Evolutionary conservation across 2,888 invertebrate genomes (phyloP), one percentile per base, ranked within the genome.

Genomic region (Antheraea assamensis): DNA sequence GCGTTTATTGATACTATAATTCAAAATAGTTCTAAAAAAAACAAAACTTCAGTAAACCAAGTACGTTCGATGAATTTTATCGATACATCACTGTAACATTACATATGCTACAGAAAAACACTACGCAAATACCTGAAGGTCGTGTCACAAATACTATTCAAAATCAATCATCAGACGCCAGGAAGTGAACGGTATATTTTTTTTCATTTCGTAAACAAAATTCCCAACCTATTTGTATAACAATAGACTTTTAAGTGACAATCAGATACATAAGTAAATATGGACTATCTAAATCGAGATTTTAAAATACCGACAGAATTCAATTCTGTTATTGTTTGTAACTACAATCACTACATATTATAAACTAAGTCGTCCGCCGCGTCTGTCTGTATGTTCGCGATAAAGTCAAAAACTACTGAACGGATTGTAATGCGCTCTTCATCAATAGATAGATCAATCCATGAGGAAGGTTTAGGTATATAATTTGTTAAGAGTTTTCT

Each of bases 141-240:
- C 71, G 31, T 30, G 64, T 35, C 71, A 61, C 64, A 73, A 73
- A 71, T 27, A 71, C 52, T 73, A 68, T 74, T 74, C 74, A 71
- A 74, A 71, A 74, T 76, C 72, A 76, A 47, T 74, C 72, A 66
- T 52, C 17, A 66, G 80, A 75, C 73, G 72, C n/a, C 68, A 76
- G 75, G 73, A 74, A 72, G 77, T 77, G 74, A 74, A 74, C 73
- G 71, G 42, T 58, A 55, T 70, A 55, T 70, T 70, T 70, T 73
- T 52, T 42, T 31, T 61, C 35, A 52, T 35, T 42, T 21, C 0
- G 55, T 70, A 73, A 73, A 73, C 68, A 55, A 47, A 73, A 68
- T 27, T 72, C 27, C 31, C 27, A 10, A 66, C 64, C 31, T 1
- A 31, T 66, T 27, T 30, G 4, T 35, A 68, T 68, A 35, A 68